A percentile compares a stretch with the other conserved stretches of the same genome.
These are phyloP conservation scores for Pseudachorutes palmiensis DNA, from an alignment of 1,140 invertebrate species.

Conservation along the genomic window DNA sequence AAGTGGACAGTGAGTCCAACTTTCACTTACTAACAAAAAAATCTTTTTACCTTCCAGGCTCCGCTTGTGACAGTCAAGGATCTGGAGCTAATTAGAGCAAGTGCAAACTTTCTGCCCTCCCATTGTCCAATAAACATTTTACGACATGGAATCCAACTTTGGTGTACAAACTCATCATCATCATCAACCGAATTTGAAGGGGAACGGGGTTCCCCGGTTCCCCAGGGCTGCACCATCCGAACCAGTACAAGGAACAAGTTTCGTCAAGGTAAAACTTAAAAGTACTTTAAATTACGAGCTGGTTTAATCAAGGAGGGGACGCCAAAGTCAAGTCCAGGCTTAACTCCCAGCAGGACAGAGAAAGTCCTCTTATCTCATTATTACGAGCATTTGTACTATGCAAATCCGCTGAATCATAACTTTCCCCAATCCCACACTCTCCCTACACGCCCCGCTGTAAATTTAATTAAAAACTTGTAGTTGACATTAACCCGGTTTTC, in stretches of 20 bases:
- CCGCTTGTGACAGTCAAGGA: background rate
- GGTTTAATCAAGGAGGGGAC: background rate
- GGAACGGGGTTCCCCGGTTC: background rate
- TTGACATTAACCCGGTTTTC: background rate
- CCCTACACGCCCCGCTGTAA: background rate
- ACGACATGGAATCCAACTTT: background rate
- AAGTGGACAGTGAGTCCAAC: background rate
- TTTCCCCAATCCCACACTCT: background rate
- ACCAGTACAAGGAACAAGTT: background rate
- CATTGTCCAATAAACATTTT: background rate
- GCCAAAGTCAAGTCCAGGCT: background rate
- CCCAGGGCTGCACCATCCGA: background rate
- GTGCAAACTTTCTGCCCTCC: background rate
- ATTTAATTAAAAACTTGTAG: constrained; percentile 10
- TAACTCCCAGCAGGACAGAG: background rate
- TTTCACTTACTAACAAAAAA: background rate
- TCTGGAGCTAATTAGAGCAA: background rate
- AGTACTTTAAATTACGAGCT: background rate
- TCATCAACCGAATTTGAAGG: background rate
- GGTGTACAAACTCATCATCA: background rate
- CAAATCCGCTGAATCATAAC: constrained; percentile 8
- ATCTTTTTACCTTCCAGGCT: background rate
- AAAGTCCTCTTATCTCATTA: constrained; percentile 2
- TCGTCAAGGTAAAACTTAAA: background rate
- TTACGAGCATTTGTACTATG: background rate